These are phyloP conservation scores for Dolichomitus sp. DNA, from an alignment of 2,888 invertebrate species.

Conservation along the genomic window DNA sequence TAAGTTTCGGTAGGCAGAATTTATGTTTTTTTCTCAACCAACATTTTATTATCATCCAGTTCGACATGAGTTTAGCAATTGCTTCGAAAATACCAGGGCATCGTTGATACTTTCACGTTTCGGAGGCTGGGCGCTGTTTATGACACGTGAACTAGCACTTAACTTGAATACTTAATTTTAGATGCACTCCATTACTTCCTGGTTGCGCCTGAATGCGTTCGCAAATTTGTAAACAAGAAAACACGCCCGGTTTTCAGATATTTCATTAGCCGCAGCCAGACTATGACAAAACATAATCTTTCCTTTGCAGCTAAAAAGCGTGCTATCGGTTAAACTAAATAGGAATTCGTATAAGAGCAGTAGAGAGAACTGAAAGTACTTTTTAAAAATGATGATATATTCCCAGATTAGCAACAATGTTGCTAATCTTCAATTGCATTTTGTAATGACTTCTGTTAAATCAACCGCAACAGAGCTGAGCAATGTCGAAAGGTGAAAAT, in stretches of 20 bases:
- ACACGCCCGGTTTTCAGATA: too few species aligned
- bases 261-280: not conserved
- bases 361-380: too few species aligned
- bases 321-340: too few species aligned
- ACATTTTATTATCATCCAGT: not conserved
- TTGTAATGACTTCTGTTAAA: not conserved
- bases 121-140: too few species aligned
- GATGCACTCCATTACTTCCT: not conserved
- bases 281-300: too few species aligned
- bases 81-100: not conserved
- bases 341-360: too few species aligned
- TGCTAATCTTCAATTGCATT: not conserved
- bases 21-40: not conserved
- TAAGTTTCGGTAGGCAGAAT: not conserved
- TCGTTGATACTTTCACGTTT: slow-evolving; percentile 18
- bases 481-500: not conserved
- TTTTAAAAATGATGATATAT: not conserved
- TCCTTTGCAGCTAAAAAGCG: too few species aligned
- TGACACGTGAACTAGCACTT: not conserved
- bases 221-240: slow-evolving; percentile 9
- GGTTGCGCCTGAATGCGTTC: not conserved
- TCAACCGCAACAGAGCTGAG: not conserved
- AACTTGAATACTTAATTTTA: not conserved
- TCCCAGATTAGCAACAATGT: not conserved
- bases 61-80: not conserved